phyloP scores from a whole-genome alignment of 2,888 invertebrate species.

The Watsonalla cultraria region DNA sequence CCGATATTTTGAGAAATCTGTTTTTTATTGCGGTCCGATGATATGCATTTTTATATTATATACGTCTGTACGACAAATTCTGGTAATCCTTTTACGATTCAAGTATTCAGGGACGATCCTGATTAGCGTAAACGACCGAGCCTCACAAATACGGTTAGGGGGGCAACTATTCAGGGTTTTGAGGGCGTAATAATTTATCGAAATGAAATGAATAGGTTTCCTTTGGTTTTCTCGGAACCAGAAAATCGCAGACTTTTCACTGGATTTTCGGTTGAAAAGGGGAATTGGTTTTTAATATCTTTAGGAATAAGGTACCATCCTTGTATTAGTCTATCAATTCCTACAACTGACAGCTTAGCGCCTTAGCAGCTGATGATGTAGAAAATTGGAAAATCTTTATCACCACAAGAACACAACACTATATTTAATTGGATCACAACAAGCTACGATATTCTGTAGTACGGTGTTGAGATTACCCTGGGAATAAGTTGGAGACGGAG shows the following conservation, averaged over 20 bases:
- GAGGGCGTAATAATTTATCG: background rate
- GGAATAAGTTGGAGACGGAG: no score
- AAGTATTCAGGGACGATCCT: background rate
- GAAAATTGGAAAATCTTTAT: no score
- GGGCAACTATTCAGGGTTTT: background rate
- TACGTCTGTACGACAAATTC: constrained; percentile 8
- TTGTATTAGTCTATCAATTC: no score
- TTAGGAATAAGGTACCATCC: no score
- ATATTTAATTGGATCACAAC: no score
- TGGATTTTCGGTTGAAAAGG: background rate
- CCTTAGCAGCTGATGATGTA: no score
- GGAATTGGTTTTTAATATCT: no score
- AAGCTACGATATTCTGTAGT: no score
- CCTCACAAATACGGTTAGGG: background rate
- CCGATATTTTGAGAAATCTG: constrained; percentile 25
- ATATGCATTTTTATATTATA: constrained; percentile 22
- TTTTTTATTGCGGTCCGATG: constrained; percentile 35
- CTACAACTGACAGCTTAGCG: no score
- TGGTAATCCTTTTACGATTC: constrained; percentile 9
- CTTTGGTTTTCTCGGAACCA: constrained; percentile 9
- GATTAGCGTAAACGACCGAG: background rate
- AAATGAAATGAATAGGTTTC: background rate
- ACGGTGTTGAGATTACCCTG: no score
- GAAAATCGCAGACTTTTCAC: constrained; percentile 13
- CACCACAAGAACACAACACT: no score